phyloP scores from a whole-genome alignment of 2,797 vertebrate species.

The Clarias laeviceps region DNA sequence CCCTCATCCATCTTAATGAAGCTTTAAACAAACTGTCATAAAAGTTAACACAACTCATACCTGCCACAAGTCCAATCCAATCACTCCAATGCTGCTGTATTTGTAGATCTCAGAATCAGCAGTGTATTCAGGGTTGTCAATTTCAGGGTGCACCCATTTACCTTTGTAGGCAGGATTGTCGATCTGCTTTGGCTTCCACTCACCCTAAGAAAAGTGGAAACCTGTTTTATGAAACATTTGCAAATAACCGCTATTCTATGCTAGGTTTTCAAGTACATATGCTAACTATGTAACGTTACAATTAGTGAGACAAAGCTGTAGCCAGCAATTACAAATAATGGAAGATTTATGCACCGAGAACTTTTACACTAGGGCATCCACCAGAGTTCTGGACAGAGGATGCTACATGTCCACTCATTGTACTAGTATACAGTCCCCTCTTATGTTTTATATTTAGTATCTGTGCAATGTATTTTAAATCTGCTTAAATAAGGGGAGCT shows the following conservation, averaged over 20 bases:
- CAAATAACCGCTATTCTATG: background rate
- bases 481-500: background rate
- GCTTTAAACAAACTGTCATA: background rate
- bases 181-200: conserved; percentile 80
- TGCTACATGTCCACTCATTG: background rate
- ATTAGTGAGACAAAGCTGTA: background rate
- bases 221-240: background rate
- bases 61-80: conserved; percentile 83
- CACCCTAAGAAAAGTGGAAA: conserved; percentile 65
- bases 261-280: background rate
- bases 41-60: conserved; percentile 57
- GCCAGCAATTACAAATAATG: background rate
- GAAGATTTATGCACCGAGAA: background rate
- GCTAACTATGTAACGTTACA: background rate
- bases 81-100: conserved; percentile 75
- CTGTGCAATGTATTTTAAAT: background rate
- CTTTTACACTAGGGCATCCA: background rate
- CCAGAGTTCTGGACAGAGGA: background rate
- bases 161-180: conserved; percentile 81
- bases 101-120: conserved; percentile 80
- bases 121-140: conserved; percentile 83
- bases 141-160: conserved; percentile 83
- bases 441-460: background rate
- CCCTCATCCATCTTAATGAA: background rate
- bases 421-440: no score